Evolutionary conservation across 2,797 vertebrate species (phyloP), one percentile per base, ranked within the genome.

Genomic region (Apogon talboti): DNA sequence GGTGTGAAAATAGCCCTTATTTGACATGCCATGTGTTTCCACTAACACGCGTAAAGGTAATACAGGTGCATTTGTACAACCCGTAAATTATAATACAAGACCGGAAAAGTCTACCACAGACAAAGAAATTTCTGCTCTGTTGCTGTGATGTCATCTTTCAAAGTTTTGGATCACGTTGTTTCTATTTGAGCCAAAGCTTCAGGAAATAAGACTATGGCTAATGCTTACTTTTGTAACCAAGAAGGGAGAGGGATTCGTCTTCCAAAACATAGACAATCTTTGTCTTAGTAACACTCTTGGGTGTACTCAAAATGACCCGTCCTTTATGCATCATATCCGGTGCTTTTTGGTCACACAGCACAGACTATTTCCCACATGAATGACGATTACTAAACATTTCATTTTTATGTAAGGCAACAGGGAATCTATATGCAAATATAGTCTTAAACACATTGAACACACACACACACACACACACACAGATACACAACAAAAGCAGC

Each of bases 291-390:
- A n/a, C 42, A 35, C 74, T 74, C 71, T 4, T 44, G 66, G 68
- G 56, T 53, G 19, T 18, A 44, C 45, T 62, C 53, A 76, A 66
- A 74, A 58, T 53, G 63, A 81, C 66, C 74, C 45, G 64, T 75
- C 57, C 56, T 67, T 65, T 72, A 69, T 75, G 70, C 61, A 58
- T 82, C 77, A 64, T 54, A 61, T 86, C 60, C 30, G 7, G 53
- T n/a, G 11, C 6, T 8, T 48, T 48, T 9, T 35, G 7, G 33
- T 35, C 33, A 8, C 9, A 10, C 33, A 45, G 57, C 41, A 21
- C 14, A 10, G 52, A 66, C 19, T 54, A 77, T 74, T 75, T 52
- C 58, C 42, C 71, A 74, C 77, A 61, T 30, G 4, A 38, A 53
- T 58, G 60, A 40, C 66, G 16, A 47, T 40, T 21, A 61, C 38